Conservation (phyloP, 2,797 vertebrate species). For the Threskiornis aethiopicus region DNA sequence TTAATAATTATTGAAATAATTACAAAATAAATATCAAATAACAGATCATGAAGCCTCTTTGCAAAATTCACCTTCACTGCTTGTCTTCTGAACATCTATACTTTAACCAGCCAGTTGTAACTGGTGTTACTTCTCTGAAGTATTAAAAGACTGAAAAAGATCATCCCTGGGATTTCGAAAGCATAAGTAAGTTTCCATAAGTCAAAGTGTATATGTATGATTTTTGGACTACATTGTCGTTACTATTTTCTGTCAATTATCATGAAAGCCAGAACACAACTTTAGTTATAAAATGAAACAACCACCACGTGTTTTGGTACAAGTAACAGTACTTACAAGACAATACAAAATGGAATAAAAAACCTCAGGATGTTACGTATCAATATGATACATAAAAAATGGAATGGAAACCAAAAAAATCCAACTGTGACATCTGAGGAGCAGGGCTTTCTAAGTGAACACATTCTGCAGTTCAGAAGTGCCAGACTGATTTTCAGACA, state of each 20-base stretch:
- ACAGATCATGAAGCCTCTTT: not conserved
- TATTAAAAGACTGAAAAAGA: not conserved
- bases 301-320: not conserved
- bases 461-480: not conserved
- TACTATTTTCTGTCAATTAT: not conserved
- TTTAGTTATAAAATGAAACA: not conserved
- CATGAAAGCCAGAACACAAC: not conserved
- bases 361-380: not conserved
- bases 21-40: not conserved
- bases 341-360: not conserved
- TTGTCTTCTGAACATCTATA: not conserved
- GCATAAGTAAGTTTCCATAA: not conserved
- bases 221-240: not conserved
- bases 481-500: not conserved
- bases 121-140: not conserved
- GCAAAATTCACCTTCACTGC: not conserved
- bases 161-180: not conserved
- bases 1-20: not conserved
- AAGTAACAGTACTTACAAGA: not conserved
- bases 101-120: not conserved
- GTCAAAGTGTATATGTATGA: not conserved
- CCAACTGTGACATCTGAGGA: not conserved
- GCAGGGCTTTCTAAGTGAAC: not conserved
- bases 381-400: not conserved
- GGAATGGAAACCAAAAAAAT: not conserved